A percentile compares a stretch with the other conserved stretches of the same genome.
These are phyloP conservation scores for Misgurnus anguillicaudatus DNA, from an alignment of 2,113 vertebrate species.

Conservation along the genomic window DNA sequence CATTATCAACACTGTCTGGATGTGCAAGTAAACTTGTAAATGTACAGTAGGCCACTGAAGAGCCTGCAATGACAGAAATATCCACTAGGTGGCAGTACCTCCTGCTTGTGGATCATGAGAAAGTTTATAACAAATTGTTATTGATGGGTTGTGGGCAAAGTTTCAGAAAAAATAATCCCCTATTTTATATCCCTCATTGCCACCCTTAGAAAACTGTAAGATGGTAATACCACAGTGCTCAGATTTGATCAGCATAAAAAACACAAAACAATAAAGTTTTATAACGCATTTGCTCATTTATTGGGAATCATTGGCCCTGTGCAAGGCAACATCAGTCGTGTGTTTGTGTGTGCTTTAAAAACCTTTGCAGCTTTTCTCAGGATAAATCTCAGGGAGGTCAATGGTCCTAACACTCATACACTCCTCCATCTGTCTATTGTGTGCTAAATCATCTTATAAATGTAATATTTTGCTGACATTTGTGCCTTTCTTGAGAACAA, in stretches of 20 bases:
- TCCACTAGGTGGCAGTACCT: constrained; percentile 18
- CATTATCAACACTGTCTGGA: not conserved
- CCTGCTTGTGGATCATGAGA: not conserved
- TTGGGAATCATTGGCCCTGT: constrained; percentile 68
- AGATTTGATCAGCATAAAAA: not conserved
- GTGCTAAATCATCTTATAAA: not conserved
- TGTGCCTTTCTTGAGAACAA: constrained; percentile 7
- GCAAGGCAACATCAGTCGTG: constrained; percentile 53
- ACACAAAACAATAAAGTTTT: not conserved
- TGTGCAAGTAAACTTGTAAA: not conserved
- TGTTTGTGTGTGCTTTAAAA: constrained; percentile 73
- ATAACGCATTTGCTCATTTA: constrained; percentile 38
- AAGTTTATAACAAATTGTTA: too few relatives aligned
- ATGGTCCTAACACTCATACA: not conserved
- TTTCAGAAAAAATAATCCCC: too few relatives aligned
- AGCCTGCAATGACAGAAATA: too few relatives aligned
- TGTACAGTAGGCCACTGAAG: not conserved
- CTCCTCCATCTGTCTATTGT: not conserved
- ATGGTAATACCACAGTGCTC: too few relatives aligned
- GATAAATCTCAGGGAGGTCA: constrained; percentile 40
- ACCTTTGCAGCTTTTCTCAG: constrained; percentile 58
- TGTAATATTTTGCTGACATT: not conserved
- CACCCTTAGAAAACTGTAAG: too few relatives aligned
- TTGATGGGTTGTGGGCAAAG: too few relatives aligned
- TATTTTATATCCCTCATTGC: too few relatives aligned